A percentile compares a stretch with the other conserved stretches of the same genome.
phyloP scores from a whole-genome alignment of 1,140 invertebrate genomes.

The Lordiphosa clarofinis region DNA sequence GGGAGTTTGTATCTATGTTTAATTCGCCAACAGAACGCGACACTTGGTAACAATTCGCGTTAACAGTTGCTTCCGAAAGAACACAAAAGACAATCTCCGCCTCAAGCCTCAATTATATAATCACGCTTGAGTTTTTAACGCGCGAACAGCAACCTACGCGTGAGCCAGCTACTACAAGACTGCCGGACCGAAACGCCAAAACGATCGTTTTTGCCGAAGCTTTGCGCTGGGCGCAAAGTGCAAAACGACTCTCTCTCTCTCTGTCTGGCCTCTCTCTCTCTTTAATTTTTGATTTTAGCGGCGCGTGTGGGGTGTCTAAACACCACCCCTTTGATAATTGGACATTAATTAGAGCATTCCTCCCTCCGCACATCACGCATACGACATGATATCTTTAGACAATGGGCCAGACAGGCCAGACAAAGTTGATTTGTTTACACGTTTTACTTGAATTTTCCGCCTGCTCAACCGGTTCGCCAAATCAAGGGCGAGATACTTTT shows the following conservation, averaged over 20 bases:
- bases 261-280: conserved; percentile 3
- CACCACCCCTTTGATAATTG: background rate
- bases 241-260: conserved; percentile 8
- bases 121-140: conserved; percentile 40
- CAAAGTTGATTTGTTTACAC: conserved; percentile 37
- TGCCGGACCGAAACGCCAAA: conserved; percentile 22
- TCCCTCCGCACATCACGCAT: background rate
- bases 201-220: conserved; percentile 37
- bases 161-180: conserved; percentile 74
- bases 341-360: background rate
- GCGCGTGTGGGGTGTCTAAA: too few relatives aligned
- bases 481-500: conserved; percentile 36
- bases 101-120: conserved; percentile 64
- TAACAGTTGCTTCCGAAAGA: conserved; percentile 50
- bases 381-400: conserved; percentile 39
- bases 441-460: conserved; percentile 22
- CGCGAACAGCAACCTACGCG: conserved; percentile 66
- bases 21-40: conserved; percentile 36
- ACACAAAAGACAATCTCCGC: conserved; percentile 30
- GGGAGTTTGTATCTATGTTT: conserved; percentile 9
- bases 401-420: conserved; percentile 48
- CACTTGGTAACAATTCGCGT: conserved; percentile 38
- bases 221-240: conserved; percentile 31
- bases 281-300: too few relatives aligned
- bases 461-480: conserved; percentile 46